Evolutionary conservation across 2,113 vertebrate genomes (phyloP), one percentile per base, ranked within the genome.

Genomic region (Porphyrio hochstetteri): DNA sequence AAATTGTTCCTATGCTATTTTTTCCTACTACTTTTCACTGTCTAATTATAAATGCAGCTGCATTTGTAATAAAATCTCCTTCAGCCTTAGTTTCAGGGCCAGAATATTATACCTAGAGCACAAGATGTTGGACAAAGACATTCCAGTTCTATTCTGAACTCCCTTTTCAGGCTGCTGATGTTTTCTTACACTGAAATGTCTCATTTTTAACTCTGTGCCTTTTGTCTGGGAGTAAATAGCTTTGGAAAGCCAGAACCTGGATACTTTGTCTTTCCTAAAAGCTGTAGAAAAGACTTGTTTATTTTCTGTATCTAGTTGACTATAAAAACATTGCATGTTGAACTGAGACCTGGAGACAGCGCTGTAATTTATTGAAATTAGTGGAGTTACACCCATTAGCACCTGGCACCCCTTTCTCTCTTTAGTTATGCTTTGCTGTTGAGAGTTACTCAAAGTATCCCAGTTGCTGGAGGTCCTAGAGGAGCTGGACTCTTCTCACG

Each of bases 21-120:
- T 94, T 94, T 96, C 88, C 93, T 80, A 80, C 69, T 61, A 84
- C 86, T 92, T 92, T 93, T 93, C 83, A 88, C 74, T 94, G 80
- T 92, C 82, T 94, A 87, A 93, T 96, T 93, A 96, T 91, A 95
- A 89, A 94, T 92, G 92, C 90, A 96, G 80, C 90, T 94, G 95
- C 64, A 70, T 95, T 90, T 81, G 84, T 90, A 96, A 91, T 86
- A 92, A 94, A 95, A 64, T n/a, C 92, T 93, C 69, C 53, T 86
- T 91, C 82, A 82, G 65, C 50, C 94, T 93, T 76, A 70, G 64
- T 91, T 85, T 95, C 79, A 88, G 92, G 65, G 65, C 35, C 83
- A 92, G 90, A 92, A 69, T 83, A 44, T 93, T 90, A 78, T 57
- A 87, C 77, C 31, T 72, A 84, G 57, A 82, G 57, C 77, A 95